phyloP scores from a whole-genome alignment of 2,888 invertebrate species.

The Dione vanillae region DNA sequence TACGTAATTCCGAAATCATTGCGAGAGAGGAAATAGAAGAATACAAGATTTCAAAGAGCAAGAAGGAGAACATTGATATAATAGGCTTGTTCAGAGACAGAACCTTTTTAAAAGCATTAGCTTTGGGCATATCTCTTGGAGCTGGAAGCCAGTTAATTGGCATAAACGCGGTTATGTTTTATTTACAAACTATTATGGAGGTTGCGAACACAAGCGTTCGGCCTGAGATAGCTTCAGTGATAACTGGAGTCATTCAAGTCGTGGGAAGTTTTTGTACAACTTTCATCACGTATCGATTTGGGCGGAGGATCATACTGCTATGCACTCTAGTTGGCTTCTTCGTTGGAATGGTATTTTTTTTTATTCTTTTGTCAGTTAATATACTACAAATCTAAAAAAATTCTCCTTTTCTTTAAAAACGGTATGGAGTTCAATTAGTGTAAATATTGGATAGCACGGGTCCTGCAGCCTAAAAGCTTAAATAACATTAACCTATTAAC shows the following conservation, averaged over 20 bases:
- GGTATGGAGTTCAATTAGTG: too few relatives aligned
- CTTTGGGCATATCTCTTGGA: constrained; percentile 50
- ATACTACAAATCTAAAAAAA: background rate
- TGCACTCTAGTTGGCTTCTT: constrained; percentile 52
- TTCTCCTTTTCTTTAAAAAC: background rate
- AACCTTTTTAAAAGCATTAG: constrained; percentile 53
- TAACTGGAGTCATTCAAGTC: constrained; percentile 63
- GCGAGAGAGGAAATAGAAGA: constrained; percentile 64
- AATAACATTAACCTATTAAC: too few relatives aligned
- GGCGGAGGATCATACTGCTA: constrained; percentile 56
- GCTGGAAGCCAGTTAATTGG: constrained; percentile 56
- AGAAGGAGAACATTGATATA: constrained; percentile 43
- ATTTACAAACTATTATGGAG: constrained; percentile 65
- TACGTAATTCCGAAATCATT: constrained; percentile 60
- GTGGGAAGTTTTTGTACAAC: constrained; percentile 59
- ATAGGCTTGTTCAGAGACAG: constrained; percentile 50
- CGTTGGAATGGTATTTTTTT: constrained; percentile 57
- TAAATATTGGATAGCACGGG: too few relatives aligned
- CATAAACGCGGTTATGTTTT: constrained; percentile 62
- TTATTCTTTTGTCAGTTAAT: background rate
- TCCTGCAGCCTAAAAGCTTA: too few relatives aligned
- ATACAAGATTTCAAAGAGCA: constrained; percentile 50
- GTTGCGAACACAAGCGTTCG: constrained; percentile 61
- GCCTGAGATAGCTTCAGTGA: constrained; percentile 61
- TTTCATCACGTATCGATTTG: constrained; percentile 57